These are phyloP conservation scores for Hippopotamyrus pictus DNA, from an alignment of 2,797 vertebrate genomes.

Conservation along the genomic window DNA sequence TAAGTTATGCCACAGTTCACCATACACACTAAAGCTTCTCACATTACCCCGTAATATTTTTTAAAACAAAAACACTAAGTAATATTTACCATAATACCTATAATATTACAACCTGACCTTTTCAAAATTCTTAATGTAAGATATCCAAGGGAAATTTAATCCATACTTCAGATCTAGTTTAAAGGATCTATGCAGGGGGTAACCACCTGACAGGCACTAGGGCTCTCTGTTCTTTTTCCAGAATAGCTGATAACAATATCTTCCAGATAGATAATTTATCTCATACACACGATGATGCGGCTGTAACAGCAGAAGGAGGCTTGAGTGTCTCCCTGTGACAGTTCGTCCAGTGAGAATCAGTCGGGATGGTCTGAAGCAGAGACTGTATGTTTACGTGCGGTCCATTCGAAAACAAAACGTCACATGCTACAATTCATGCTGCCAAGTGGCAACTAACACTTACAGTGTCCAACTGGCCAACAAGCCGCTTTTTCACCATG, in stretches of 20 bases:
- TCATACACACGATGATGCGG: background rate
- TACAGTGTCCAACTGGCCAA: background rate
- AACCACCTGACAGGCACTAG: background rate
- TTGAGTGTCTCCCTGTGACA: background rate
- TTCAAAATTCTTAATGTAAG: background rate
- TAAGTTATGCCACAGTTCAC: background rate
- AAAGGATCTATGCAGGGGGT: background rate
- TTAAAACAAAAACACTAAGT: background rate
- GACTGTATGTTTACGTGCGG: background rate
- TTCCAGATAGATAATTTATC: background rate
- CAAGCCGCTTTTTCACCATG: background rate
- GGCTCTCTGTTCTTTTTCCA: background rate
- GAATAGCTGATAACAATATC: background rate
- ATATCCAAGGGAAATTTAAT: background rate
- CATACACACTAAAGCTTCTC: background rate
- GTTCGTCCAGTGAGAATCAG: background rate
- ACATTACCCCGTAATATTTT: background rate
- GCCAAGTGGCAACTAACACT: background rate
- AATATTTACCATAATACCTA: background rate
- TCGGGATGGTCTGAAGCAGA: background rate
- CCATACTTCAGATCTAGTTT: background rate
- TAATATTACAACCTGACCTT: background rate
- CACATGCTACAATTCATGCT: background rate
- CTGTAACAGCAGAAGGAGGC: background rate
- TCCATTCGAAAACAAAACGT: background rate